A percentile compares a stretch with the other conserved stretches of the same genome.
Conservation (phyloP, 2,888 invertebrate species). For the Cerastis rubricosa region DNA sequence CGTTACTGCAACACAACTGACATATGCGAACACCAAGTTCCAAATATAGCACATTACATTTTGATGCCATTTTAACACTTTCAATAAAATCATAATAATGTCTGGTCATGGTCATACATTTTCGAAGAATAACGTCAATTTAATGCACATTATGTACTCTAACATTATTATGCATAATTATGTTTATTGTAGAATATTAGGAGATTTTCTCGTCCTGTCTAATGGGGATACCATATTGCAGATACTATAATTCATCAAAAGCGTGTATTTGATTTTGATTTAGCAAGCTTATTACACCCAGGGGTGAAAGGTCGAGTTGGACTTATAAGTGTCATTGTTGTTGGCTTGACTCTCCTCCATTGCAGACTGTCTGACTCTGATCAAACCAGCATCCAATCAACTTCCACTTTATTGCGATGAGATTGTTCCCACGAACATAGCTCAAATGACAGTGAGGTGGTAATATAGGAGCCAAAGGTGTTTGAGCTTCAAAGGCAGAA, state of each 20-base stretch:
- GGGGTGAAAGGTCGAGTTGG: not conserved
- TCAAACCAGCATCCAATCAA: not conserved
- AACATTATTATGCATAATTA: not conserved
- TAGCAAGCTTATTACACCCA: not conserved
- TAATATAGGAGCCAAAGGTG: not conserved
- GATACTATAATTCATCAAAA: too few species aligned
- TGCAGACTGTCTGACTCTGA: not conserved
- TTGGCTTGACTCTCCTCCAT: not conserved
- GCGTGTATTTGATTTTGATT: not conserved
- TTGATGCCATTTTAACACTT: not conserved
- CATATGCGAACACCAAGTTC: slow-evolving; percentile 43
- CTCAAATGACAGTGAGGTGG: not conserved
- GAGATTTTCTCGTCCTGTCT: not conserved
- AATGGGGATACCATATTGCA: not conserved
- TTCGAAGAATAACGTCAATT: not conserved
- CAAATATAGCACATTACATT: not conserved
- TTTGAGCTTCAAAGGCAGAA: not conserved
- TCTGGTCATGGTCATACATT: not conserved
- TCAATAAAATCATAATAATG: slow-evolving; percentile 15
- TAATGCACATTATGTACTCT: not conserved
- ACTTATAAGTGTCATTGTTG: not conserved
- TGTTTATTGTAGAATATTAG: not conserved
- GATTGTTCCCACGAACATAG: not conserved
- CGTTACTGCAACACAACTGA: slow-evolving; percentile 55
- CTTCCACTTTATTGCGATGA: not conserved